Conservation (phyloP, 2,888 invertebrate genomes). For the Oasisia sp. region DNA sequence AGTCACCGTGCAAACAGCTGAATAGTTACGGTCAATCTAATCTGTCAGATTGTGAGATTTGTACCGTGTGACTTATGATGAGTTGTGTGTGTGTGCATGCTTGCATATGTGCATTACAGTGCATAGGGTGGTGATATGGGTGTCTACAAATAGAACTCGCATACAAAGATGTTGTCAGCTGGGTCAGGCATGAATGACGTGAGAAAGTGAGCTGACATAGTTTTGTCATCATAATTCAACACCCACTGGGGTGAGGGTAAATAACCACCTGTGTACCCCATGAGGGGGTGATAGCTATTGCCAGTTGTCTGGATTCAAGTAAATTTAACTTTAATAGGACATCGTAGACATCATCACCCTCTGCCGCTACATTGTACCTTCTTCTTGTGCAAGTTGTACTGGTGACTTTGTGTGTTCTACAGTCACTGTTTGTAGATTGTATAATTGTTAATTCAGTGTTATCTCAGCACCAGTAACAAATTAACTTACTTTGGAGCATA, state of each 20-base stretch:
- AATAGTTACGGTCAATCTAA: not conserved
- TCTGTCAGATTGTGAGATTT: not conserved
- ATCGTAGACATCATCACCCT: not conserved
- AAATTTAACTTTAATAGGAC: not conserved
- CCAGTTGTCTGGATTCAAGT: not conserved
- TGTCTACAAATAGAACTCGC: not conserved
- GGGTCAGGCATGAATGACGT: not conserved
- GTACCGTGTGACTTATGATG: not conserved
- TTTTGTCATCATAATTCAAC: not conserved
- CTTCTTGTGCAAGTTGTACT: not conserved
- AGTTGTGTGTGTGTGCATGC: too few relatives aligned
- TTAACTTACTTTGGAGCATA: too few relatives aligned
- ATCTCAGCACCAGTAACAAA: too few relatives aligned
- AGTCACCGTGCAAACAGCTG: not conserved
- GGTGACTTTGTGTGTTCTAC: not conserved
- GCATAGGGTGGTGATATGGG: not conserved
- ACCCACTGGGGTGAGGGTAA: not conserved
- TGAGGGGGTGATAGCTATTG: not conserved
- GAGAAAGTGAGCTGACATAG: not conserved
- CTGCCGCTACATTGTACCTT: not conserved
- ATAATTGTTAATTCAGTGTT: too few relatives aligned
- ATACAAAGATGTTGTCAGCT: not conserved
- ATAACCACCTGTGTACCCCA: not conserved
- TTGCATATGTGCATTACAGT: too few relatives aligned
- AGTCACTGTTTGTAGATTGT: too few relatives aligned